Conservation (phyloP, 1,140 invertebrate genomes). For the Drosophila kikkawai region DNA sequence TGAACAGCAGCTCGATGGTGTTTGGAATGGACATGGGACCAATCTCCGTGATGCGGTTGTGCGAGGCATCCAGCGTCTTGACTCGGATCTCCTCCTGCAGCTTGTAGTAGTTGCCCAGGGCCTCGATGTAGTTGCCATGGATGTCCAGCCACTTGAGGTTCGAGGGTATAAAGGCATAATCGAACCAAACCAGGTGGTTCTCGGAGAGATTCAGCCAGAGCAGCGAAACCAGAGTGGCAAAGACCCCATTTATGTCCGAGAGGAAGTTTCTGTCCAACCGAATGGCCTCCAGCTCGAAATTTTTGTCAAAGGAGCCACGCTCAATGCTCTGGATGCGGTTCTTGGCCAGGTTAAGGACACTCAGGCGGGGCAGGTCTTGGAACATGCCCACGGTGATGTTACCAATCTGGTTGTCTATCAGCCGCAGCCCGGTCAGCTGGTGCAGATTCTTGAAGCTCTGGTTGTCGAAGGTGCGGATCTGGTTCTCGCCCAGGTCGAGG, state of each 20-base stretch:
- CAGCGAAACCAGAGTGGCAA: conserved; percentile 91
- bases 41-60: conserved; percentile 93
- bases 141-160: conserved; percentile 96
- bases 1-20: conserved; percentile 94
- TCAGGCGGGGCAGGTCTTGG: conserved; percentile 92
- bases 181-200: conserved; percentile 96
- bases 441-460: conserved; percentile 93
- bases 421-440: conserved; percentile 92
- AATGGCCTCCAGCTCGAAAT: conserved; percentile 92
- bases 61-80: conserved; percentile 93
- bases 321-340: conserved; percentile 95
- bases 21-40: conserved; percentile 93
- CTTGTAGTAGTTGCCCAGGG: conserved; percentile 94
- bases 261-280: conserved; percentile 94
- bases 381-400: conserved; percentile 94
- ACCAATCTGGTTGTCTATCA: conserved; percentile 94
- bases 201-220: conserved; percentile 95
- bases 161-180: conserved; percentile 94
- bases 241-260: conserved; percentile 94
- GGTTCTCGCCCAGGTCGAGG: conserved; percentile 94
- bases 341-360: conserved; percentile 94
- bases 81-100: conserved; percentile 91
- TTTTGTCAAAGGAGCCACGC: conserved; percentile 92
- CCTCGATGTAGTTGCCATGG: conserved; percentile 94
- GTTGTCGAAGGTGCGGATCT: conserved; percentile 91